These are phyloP conservation scores for Brevimyrus niger DNA, from an alignment of 2,113 vertebrate species.

Conservation along the genomic window DNA sequence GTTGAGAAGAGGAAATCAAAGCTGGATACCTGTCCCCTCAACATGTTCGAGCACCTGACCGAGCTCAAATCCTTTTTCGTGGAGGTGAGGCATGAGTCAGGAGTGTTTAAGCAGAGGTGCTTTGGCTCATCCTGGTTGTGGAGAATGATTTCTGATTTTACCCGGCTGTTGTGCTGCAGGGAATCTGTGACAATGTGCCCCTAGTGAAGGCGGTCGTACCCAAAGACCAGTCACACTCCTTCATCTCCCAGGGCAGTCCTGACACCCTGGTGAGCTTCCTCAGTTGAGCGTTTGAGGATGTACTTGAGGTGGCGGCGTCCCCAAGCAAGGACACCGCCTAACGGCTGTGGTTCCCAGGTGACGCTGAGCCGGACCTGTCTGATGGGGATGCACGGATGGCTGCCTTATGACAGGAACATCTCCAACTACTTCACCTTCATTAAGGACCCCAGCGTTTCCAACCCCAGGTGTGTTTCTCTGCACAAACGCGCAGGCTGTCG, in stretches of 20 bases:
- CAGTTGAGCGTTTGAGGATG: background rate
- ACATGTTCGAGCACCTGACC: conserved; percentile 81
- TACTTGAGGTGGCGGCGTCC: background rate
- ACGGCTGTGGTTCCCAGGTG: conserved; percentile 56
- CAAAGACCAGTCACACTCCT: conserved; percentile 89
- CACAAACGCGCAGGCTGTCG: background rate
- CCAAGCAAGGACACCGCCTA: background rate
- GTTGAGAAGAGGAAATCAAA: conserved; percentile 74
- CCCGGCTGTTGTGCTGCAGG: conserved; percentile 52
- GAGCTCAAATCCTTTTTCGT: conserved; percentile 96
- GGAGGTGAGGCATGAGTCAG: conserved; percentile 63
- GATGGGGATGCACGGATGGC: conserved; percentile 89
- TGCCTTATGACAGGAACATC: conserved; percentile 91
- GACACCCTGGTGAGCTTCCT: conserved; percentile 82
- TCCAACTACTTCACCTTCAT: conserved; percentile 98
- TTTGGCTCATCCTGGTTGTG: background rate
- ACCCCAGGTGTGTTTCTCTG: conserved; percentile 75
- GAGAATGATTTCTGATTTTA: background rate
- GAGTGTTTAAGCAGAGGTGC: background rate
- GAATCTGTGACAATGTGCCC: conserved; percentile 85
- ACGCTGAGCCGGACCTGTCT: conserved; percentile 79
- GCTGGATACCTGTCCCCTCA: conserved; percentile 72
- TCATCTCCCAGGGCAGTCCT: conserved; percentile 94
- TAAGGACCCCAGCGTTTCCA: conserved; percentile 86
- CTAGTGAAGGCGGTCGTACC: conserved; percentile 86